Evolutionary conservation across 2,113 vertebrate genomes (phyloP), one percentile per base, ranked within the genome.

Genomic region (Bungarus multicinctus): DNA sequence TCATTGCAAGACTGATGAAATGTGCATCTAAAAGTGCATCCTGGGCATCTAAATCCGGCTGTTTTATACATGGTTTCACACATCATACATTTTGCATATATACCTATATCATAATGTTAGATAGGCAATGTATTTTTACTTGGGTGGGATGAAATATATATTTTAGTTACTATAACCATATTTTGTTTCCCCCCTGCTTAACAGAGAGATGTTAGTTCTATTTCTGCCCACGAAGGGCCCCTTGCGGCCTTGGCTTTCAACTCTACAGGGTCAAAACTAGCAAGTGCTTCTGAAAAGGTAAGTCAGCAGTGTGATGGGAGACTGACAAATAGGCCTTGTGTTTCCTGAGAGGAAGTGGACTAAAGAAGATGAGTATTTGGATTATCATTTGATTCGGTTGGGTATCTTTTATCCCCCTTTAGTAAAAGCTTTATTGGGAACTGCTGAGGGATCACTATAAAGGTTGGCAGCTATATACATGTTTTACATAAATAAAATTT

Each of bases 181-280:
- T 0, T 89, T 81, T 3, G 85, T 54, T 94, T 95, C 16, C 25
- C 39, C 91, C 85, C 91, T 90, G 55, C 94, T 92, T 92, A 3
- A 30, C 96, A 99, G 99, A 99, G 98, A 97, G 97, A 97, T 0
- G 97, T 98, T 94, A 98, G 98, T 69, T 97, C 98, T 7, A 98
- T 99, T 27, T 98, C 98, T 89, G 99, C 98, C 95, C 99, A 99
- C 0, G 99, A 99, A 0, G 99, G 99, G 25, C 97, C 98, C 0
- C 97, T 99, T 96, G 99, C 99, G 0, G 99, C 99, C n/a, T 96
- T 99, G 45, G 47, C 98, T 94, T 99, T 99, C 97, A 99, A 98
- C 57, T 97, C 97, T 94, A 98, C 98, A 0, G 99, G 99, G 94
- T 98, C 98, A 39, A 99, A 98, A 95, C 97, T 99, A 89, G 99